Evolutionary conservation across 1,140 invertebrate species (phyloP), one percentile per base, ranked within the genome.

Genomic region (Lordiphosa stackelbergi): DNA sequence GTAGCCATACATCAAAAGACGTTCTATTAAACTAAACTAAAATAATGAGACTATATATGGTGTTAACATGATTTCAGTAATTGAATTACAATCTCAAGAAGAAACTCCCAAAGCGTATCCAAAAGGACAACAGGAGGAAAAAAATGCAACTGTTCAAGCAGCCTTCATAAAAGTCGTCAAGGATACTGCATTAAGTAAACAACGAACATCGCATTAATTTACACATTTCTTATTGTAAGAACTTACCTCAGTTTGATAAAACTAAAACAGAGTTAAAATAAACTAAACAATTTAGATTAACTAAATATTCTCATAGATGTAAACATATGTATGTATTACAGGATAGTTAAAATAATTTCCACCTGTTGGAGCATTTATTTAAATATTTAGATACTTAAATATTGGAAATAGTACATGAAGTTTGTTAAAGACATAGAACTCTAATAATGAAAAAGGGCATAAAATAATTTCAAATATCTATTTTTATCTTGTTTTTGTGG

Each of bases 51-150:
- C 43, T 31, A 5, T 31, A 46, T 7, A 11, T 46, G 24, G 24
- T 0, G 7, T 31, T 1, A 34, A 34, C 31, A 34, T 9, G 10
- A n/a, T 5, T 8, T 46, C 43, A 28, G 11, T 11, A 34, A 34
- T 31, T 46, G 31, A 46, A 46, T 31, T 12, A 11, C 11, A 46
- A 9, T 12, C 31, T 24, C 13, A 31, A 31, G 31, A 46, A 9
- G 24, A 46, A 46, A 46, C 43, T 34, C 43, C 43, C 4, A 28
- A 12, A 13, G 43, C 10, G 43, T 34, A 4, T 46, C 9, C 24
- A 46, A 46, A 13, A 7, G 43, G 13, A 13, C 43, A 46, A 5
- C 11, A 12, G 19, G 28, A 9, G 9, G 11, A 22, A 31, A 5
- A 46, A 31, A 46, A 5, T 22, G 0, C 22, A 46, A 31, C 5